Evolutionary conservation across 1,140 invertebrate species (phyloP).

Genomic region (Mamestra configurata): DNA sequence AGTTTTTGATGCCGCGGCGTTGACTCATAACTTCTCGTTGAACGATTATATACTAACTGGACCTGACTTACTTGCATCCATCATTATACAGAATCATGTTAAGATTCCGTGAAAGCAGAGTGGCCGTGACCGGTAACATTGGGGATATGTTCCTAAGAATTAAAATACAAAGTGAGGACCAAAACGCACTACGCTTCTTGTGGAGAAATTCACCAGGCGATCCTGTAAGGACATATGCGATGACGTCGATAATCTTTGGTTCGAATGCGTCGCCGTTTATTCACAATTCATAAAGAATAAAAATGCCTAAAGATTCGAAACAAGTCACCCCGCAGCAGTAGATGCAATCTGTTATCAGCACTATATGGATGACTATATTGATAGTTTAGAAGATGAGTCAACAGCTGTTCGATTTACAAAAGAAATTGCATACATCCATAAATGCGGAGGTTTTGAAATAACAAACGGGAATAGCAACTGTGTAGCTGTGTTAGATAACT

Average conservation of each 20-base stretch:
- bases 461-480: too few species aligned
- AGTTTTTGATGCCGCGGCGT: constrained; percentile 66
- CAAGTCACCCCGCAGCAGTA: constrained; percentile 58
- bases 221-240: constrained; percentile 38
- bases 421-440: constrained; percentile 65
- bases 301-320: constrained; percentile 55
- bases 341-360: constrained; percentile 61
- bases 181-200: constrained; percentile 48
- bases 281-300: constrained; percentile 56
- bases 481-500: constrained; percentile 46
- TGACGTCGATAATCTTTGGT: constrained; percentile 58
- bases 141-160: constrained; percentile 55
- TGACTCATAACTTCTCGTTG: constrained; percentile 49
- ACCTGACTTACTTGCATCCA: constrained; percentile 60
- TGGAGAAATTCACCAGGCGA: constrained; percentile 30
- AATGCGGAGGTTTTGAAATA: constrained; percentile 60
- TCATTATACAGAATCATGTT: constrained; percentile 58
- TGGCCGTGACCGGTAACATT: constrained; percentile 55
- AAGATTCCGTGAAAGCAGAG: constrained; percentile 50
- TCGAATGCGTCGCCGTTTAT: constrained; percentile 55
- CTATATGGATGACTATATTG: constrained; percentile 79
- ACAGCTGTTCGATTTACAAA: constrained; percentile 59
- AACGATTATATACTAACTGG: constrained; percentile 63
- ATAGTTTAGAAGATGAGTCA: constrained; percentile 58
- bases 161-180: constrained; percentile 47